Base-by-base conservation (phyloP, 2,888 invertebrate species). In the Lysandra bellargus region DNA sequence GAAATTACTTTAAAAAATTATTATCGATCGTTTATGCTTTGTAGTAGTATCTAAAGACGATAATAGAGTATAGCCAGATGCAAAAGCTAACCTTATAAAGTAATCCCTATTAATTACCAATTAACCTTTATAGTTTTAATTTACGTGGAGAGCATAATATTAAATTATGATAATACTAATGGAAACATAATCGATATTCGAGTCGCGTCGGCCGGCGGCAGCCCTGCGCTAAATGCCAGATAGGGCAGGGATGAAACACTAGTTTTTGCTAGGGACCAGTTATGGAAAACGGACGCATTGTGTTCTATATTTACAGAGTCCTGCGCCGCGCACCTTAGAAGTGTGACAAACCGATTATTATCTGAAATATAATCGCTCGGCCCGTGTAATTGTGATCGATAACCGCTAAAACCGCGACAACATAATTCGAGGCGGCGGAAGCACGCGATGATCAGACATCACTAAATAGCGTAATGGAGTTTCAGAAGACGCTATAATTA, bases 221-320 rank as follows among this genome's bases (percentile, higher is more conserved):
- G 57, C 76, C 76, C 76, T 76, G 57, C 17, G 76, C 30, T 76
- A 57, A 76, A 76, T 76, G 76, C 76, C 76, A 76, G 79, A 60
- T 79, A 79, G 79, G 75, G 79, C 57, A 57, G 74, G 74, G 78
- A 78, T 72, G 79, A 57, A 75, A 60, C 79, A 74, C 79, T 79
- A 75, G 79, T 79, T 79, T 79, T 79, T 79, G 79, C 75, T 75
- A 78, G 61, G 61, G 49, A 79, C 79, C 79, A 75, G 79, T 79
- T 79, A 79, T 79, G 75, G 79, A 79, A 79, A 79, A 61, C 61
- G n/a, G 74, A 44, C 76, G 76, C 61, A 75, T 79, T 79, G 74
- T 75, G 79, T 79, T 79, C 74, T 61, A 44, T 44, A 61, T 61
- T 74, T 61, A 61, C 79, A 44, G 78, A 76, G 73, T 57, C 64